Evolutionary conservation across 2,888 invertebrate genomes (phyloP), one percentile per base, ranked within the genome.

Genomic region (Yponomeuta evonymella): DNA sequence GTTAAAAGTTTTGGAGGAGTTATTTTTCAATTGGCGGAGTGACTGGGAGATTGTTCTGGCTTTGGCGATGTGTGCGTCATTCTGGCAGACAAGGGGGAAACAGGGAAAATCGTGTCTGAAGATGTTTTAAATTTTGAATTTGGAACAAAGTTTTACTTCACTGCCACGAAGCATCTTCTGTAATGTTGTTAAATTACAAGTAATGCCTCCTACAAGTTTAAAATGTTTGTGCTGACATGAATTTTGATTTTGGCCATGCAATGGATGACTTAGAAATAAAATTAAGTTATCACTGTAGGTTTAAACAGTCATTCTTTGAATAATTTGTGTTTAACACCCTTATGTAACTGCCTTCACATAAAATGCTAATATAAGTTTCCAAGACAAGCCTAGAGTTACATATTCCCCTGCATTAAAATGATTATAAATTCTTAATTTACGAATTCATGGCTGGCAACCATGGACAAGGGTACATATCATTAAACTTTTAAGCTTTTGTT

Each of bases 391-490:
- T 69, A 9, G 11, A 69, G 6, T 71, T 71, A 75, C 78, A 80
- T 78, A 79, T 77, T 82, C 83, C 82, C 86, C 86, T 79, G 78
- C 74, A 72, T 76, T 76, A 86, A 81, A 83, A 77, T 77, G 75
- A 86, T 87, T 87, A 88, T 87, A 83, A 77, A 79, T 82, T 83
- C 80, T 83, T 85, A 86, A 86, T 89, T 88, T 87, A 87, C 82
- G 78, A 80, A 86, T 86, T 88, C 84, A 85, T 84, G 75, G 83
- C 81, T 76, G 72, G 70, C 76, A 78, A 78, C 77, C 72, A n/a
- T 36, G 67, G 74, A 71, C 73, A 78, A 82, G 89, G 90, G 90
- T 90, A 82, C 90, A 90, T 90, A 83, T 86, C 81, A 89, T 90
- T 90, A 87, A 76, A 74, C 75, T 77, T 70, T 69, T 73, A 33